Conservation (phyloP, 2,888 invertebrate species). For the Harpalus rubripes region DNA sequence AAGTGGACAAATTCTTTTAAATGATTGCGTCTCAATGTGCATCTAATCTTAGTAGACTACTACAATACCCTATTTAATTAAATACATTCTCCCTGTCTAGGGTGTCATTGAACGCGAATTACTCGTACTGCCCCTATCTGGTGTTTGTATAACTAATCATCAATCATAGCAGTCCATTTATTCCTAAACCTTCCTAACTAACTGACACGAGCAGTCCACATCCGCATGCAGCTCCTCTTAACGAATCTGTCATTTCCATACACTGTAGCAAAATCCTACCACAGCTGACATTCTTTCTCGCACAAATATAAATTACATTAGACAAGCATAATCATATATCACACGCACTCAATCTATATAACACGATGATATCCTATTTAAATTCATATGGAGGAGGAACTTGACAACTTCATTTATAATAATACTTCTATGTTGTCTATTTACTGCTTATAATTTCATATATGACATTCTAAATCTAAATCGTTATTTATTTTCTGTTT, state of each 20-base stretch:
- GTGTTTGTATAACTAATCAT: conserved; percentile 43
- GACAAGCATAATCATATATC: background rate
- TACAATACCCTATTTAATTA: too few species aligned
- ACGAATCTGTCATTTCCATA: conserved; percentile 51
- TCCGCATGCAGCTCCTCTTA: conserved; percentile 32
- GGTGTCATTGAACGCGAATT: background rate
- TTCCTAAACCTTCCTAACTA: conserved; percentile 28
- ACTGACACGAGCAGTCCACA: conserved; percentile 21
- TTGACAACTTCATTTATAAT: background rate
- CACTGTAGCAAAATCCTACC: background rate
- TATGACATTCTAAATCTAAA: too few species aligned
- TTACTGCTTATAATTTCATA: background rate
- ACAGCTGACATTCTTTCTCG: background rate
- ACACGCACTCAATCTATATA: background rate
- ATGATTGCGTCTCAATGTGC: too few species aligned
- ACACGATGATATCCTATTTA: background rate
- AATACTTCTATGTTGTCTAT: background rate
- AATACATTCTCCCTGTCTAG: background rate
- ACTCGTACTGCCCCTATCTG: background rate
- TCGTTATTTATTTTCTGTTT: too few species aligned
- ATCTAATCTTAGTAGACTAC: too few species aligned
- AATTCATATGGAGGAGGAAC: background rate
- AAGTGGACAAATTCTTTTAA: too few species aligned
- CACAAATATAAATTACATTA: background rate
- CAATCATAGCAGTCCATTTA: conserved; percentile 48